A percentile compares a stretch with the other conserved stretches of the same genome.
phyloP scores from a whole-genome alignment of 2,888 invertebrate species.

The Pseudanteris insignis region DNA sequence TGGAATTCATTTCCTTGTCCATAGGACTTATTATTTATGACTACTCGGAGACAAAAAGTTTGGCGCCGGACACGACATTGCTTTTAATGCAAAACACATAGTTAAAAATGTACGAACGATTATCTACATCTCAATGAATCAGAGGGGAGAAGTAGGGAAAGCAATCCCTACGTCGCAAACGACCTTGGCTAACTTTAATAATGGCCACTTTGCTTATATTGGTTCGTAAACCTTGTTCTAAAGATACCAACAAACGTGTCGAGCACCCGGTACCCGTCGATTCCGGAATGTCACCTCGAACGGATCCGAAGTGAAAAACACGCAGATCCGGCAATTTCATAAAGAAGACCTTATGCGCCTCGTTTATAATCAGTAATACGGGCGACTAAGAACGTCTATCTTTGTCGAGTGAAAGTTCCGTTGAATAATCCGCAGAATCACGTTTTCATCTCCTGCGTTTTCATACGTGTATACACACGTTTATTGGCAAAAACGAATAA shows the following conservation, averaged over 20 bases:
- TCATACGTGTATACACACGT: slow-evolving; percentile 24
- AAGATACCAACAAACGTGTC: slow-evolving; percentile 24
- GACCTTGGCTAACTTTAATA: slow-evolving; percentile 38
- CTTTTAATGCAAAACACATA: neutral
- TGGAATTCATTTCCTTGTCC: too few relatives aligned
- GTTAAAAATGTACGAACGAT: slow-evolving; percentile 10
- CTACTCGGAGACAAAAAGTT: too few relatives aligned
- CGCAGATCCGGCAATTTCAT: slow-evolving; percentile 26
- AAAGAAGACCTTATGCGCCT: slow-evolving; percentile 33
- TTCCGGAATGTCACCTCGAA: slow-evolving; percentile 29
- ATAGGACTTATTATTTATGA: too few relatives aligned
- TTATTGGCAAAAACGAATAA: slow-evolving; percentile 25
- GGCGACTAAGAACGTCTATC: slow-evolving; percentile 42
- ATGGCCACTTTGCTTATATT: slow-evolving; percentile 21
- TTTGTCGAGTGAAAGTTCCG: slow-evolving; percentile 44
- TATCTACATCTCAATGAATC: slow-evolving; percentile 19
- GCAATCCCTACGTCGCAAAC: slow-evolving; percentile 14
- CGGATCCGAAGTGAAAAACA: slow-evolving; percentile 7
- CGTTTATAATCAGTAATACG: slow-evolving; percentile 38
- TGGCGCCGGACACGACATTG: neutral
- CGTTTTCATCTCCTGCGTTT: slow-evolving; percentile 42
- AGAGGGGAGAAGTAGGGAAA: slow-evolving; percentile 22
- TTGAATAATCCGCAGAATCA: slow-evolving; percentile 45
- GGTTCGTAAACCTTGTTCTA: slow-evolving; percentile 41
- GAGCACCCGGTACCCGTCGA: slow-evolving; percentile 15